A percentile compares a stretch with the other conserved stretches of the same genome.
phyloP scores from a whole-genome alignment of 2,888 invertebrate species.

The Lasiommata megera region DNA sequence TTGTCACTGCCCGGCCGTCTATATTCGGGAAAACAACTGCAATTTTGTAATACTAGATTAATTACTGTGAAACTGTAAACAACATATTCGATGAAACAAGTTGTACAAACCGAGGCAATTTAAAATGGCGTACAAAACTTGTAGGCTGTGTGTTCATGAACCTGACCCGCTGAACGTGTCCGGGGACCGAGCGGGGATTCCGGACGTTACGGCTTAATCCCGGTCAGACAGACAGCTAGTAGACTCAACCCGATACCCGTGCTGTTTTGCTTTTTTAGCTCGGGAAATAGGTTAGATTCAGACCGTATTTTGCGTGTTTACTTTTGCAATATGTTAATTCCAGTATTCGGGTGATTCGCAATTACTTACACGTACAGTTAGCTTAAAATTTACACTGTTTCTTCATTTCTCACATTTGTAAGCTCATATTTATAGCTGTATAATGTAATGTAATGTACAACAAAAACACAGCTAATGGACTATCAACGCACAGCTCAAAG shows the following conservation, averaged over 20 bases:
- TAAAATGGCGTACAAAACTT: neutral
- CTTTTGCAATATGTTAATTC: neutral
- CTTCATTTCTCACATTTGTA: too few relatives aligned
- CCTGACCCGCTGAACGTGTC: conserved; percentile 34
- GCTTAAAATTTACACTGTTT: too few relatives aligned
- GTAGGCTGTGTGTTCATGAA: conserved; percentile 28
- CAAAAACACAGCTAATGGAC: too few relatives aligned
- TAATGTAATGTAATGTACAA: too few relatives aligned
- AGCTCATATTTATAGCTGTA: too few relatives aligned
- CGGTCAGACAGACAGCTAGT: conserved; percentile 36
- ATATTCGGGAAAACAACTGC: too few relatives aligned
- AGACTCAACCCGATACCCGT: conserved; percentile 32
- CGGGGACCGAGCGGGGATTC: conserved; percentile 33
- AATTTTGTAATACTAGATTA: too few relatives aligned
- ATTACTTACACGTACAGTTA: too few relatives aligned
- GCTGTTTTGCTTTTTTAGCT: conserved; percentile 18
- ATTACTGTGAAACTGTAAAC: too few relatives aligned
- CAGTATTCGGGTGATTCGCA: neutral
- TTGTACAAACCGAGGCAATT: neutral
- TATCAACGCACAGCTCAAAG: too few relatives aligned
- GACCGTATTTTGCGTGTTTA: neutral
- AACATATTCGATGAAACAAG: too few relatives aligned
- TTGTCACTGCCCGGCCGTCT: too few relatives aligned
- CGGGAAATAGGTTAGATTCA: neutral
- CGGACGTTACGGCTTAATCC: conserved; percentile 34